Percentiles rank a stretch among this genome's conserved stretches.
Conservation (phyloP, 1,140 invertebrate genomes). For the Zaprionus taronus region DNA sequence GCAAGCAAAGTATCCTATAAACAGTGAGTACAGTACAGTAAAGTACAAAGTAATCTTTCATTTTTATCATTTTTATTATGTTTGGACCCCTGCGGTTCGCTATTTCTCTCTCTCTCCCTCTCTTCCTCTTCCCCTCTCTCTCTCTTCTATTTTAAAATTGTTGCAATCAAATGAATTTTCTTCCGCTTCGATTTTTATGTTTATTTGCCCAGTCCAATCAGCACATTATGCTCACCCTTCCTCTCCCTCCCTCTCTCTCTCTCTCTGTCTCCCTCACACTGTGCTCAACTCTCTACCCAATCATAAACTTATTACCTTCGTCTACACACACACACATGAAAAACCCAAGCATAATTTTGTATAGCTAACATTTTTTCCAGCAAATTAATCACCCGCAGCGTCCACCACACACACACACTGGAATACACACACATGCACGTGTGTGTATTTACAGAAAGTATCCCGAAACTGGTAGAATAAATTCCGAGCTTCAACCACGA, state of each 20-base stretch:
- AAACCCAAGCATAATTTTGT: slow-evolving; percentile 37
- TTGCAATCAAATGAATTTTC: slow-evolving; percentile 6
- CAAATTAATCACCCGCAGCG: slow-evolving; percentile 77
- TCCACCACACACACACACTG: slow-evolving; percentile 34
- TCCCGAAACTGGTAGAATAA: slow-evolving; percentile 35
- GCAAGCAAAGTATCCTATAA: not conserved
- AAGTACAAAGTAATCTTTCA: not conserved
- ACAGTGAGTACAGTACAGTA: not conserved
- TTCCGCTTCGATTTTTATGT: slow-evolving; percentile 2
- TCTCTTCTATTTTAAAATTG: not conserved
- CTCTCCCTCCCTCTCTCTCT: not conserved
- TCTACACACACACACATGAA: slow-evolving; percentile 33
- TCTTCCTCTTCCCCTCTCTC: not conserved
- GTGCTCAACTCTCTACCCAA: slow-evolving; percentile 18
- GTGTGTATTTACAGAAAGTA: slow-evolving; percentile 29
- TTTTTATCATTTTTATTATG: not conserved
- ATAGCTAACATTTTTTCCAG: slow-evolving; percentile 52
- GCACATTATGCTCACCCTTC: slow-evolving; percentile 2
- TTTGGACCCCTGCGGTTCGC: not conserved
- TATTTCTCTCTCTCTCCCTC: not conserved
- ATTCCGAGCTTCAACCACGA: slow-evolving; percentile 43
- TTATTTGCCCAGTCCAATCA: slow-evolving; percentile 24
- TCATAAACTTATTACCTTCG: slow-evolving; percentile 57
- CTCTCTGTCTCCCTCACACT: not conserved
- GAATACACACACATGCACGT: not conserved